Evolutionary conservation across 2,797 vertebrate species (phyloP).

Genomic region (Anas capensis): DNA sequence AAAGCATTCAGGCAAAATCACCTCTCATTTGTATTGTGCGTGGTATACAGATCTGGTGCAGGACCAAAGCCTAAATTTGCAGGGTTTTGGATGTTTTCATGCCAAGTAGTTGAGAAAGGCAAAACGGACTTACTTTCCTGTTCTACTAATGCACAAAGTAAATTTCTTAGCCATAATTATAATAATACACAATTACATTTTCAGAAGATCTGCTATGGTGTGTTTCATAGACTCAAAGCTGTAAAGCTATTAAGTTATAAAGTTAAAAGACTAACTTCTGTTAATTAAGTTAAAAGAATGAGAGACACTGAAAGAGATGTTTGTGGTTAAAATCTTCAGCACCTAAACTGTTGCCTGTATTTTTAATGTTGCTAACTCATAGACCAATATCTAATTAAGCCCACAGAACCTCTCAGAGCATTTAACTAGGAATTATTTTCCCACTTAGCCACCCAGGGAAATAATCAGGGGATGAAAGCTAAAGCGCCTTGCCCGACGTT

Average conservation of each 20-base stretch:
- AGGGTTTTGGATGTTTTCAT: background rate
- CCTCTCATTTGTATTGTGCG: fast-evolving
- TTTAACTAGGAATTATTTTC: constrained; percentile 27
- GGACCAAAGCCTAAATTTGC: background rate
- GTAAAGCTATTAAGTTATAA: constrained; percentile 12
- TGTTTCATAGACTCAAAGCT: constrained; percentile 3
- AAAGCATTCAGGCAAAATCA: background rate
- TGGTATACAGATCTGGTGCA: background rate
- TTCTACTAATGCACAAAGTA: background rate
- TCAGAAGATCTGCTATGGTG: background rate
- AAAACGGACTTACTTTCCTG: background rate
- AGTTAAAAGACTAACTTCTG: background rate
- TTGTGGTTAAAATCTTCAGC: constrained; percentile 36
- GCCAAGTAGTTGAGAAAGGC: background rate
- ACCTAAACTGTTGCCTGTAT: background rate
- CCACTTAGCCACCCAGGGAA: constrained; percentile 18
- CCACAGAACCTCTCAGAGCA: background rate
- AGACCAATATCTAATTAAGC: constrained; percentile 21
- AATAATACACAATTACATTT: background rate
- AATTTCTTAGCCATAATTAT: constrained; percentile 8
- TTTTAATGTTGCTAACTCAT: constrained; percentile 5
- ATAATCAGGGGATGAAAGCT: background rate
- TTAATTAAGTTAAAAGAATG: constrained; percentile 45
- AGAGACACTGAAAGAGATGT: background rate
- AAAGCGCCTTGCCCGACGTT: background rate